phyloP scores from a whole-genome alignment of 2,113 vertebrate species.

The Carassius carassius region DNA sequence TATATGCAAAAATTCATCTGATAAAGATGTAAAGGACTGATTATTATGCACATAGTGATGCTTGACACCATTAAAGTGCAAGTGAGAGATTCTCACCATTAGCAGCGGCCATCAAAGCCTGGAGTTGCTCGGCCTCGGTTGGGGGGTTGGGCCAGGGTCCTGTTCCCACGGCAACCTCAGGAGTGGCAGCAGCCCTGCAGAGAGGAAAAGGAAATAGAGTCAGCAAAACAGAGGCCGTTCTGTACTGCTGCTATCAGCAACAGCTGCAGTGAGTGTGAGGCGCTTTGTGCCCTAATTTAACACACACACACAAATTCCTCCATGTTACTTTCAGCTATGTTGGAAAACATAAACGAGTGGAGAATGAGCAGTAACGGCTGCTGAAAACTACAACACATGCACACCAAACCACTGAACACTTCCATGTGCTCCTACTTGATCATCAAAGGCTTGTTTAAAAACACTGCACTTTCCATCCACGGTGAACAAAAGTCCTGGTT shows the following conservation, averaged over 20 bases:
- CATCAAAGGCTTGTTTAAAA: constrained; percentile 72
- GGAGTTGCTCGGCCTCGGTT: constrained; percentile 95
- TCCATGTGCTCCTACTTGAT: constrained; percentile 66
- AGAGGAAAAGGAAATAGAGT: constrained; percentile 37
- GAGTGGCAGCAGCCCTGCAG: constrained; percentile 74
- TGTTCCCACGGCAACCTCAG: constrained; percentile 86
- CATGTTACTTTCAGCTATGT: constrained; percentile 24
- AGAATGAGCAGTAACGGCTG: constrained; percentile 45
- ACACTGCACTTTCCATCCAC: constrained; percentile 65
- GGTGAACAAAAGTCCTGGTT: constrained; percentile 60
- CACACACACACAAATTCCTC: constrained; percentile 26
- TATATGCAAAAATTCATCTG: not conserved
- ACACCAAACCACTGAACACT: constrained; percentile 57
- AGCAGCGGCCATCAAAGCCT: constrained; percentile 96
- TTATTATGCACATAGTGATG: not conserved
- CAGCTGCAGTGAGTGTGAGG: constrained; percentile 5
- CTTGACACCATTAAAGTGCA: not conserved
- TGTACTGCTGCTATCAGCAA: constrained; percentile 24
- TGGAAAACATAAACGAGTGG: constrained; percentile 42
- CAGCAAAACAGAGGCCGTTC: constrained; percentile 57
- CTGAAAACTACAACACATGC: constrained; percentile 23
- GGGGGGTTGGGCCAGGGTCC: constrained; percentile 97
- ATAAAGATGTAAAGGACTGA: not conserved
- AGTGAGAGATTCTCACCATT: constrained; percentile 77
- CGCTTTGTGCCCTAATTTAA: constrained; percentile 5